Conservation (phyloP, 2,888 invertebrate genomes). For the Pocota personata region DNA sequence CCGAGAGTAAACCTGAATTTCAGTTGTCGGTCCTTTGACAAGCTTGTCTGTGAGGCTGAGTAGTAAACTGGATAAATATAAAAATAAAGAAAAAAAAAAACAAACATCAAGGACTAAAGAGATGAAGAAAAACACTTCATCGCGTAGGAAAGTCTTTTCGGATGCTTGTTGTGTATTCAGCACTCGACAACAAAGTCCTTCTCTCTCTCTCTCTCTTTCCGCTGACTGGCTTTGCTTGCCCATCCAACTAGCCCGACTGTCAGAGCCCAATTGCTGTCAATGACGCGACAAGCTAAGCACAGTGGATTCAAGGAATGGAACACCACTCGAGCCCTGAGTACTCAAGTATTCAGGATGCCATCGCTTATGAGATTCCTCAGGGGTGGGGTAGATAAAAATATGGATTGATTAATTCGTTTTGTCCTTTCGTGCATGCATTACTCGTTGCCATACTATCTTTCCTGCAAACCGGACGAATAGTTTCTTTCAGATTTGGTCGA, state of each 20-base stretch:
- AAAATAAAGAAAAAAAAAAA: neutral
- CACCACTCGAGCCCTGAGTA: constrained; percentile 25
- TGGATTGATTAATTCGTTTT: constrained; percentile 64
- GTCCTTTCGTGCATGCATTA: constrained; percentile 46
- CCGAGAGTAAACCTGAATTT: neutral
- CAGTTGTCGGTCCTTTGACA: neutral
- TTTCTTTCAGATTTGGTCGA: constrained; percentile 1
- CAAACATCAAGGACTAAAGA: neutral
- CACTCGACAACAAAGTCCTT: constrained; percentile 39
- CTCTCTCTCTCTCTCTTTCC: neutral
- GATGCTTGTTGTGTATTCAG: constrained; percentile 53
- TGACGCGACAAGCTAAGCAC: constrained; percentile 57
- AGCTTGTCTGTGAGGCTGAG: neutral
- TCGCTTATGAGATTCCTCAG: constrained; percentile 25
- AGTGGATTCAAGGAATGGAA: constrained; percentile 17
- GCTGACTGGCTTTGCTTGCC: neutral
- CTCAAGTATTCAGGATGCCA: constrained; percentile 38
- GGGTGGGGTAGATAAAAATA: constrained; percentile 42
- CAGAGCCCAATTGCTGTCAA: constrained; percentile 53
- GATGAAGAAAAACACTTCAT: constrained; percentile 43
- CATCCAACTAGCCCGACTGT: neutral
- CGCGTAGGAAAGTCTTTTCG: constrained; percentile 28
- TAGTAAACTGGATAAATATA: constrained; percentile 17
- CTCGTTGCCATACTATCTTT: neutral
- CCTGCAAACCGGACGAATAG: neutral